phyloP scores from a whole-genome alignment of 2,113 vertebrate species.

The Romanogobio albipinnatus region DNA sequence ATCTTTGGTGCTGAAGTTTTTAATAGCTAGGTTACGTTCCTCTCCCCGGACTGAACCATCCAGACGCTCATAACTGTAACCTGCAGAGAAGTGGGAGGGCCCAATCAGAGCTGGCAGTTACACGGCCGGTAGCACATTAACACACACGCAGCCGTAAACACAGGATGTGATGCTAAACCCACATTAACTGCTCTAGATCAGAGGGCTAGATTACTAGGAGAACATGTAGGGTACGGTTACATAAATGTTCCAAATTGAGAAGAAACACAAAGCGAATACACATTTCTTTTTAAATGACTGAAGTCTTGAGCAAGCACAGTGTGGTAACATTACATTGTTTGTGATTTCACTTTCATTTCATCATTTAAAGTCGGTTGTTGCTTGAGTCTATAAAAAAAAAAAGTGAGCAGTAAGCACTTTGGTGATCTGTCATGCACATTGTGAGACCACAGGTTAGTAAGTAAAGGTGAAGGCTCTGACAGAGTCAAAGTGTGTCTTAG shows the following conservation, averaged over 20 bases:
- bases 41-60: constrained; percentile 91
- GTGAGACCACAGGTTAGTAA: background rate
- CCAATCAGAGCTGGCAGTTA: constrained; percentile 22
- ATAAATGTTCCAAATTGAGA: background rate
- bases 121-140: background rate
- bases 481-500: background rate
- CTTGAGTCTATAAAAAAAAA: background rate
- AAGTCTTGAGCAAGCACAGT: background rate
- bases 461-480: background rate
- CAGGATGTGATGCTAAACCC: constrained; percentile 53
- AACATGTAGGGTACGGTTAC: background rate
- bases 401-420: background rate
- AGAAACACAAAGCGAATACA: background rate
- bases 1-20: constrained; percentile 87
- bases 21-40: constrained; percentile 89
- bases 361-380: background rate
- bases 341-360: background rate
- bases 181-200: constrained; percentile 46
- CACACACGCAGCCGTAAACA: constrained; percentile 21
- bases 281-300: background rate
- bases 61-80: constrained; percentile 92
- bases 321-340: background rate
- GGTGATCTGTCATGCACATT: background rate
- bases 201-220: constrained; percentile 21
- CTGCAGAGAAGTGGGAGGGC: constrained; percentile 67